Evolutionary conservation across 2,113 vertebrate species (phyloP).

Genomic region (Lota lota): DNA sequence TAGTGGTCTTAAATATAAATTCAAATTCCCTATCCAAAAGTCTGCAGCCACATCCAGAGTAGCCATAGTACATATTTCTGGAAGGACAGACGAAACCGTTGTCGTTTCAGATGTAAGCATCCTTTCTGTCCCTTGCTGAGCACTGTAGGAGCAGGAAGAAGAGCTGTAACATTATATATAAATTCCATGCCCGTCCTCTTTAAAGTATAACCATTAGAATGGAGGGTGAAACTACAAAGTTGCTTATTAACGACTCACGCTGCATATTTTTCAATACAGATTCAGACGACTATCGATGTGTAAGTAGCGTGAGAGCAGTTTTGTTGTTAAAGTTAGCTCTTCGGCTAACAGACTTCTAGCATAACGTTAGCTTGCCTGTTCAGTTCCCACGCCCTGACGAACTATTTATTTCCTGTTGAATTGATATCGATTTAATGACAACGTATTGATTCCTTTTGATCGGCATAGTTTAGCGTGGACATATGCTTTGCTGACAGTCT

Average conservation of each 20-base stretch:
- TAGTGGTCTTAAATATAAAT: too few relatives aligned
- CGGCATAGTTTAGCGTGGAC: too few relatives aligned
- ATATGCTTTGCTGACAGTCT: too few relatives aligned
- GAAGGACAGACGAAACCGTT: too few relatives aligned
- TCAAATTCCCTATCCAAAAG: too few relatives aligned
- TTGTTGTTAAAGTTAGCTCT: constrained; percentile 12
- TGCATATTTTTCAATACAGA: constrained; percentile 64
- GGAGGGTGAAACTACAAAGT: constrained; percentile 24
- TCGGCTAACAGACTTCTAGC: constrained; percentile 15
- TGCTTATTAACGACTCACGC: constrained; percentile 46
- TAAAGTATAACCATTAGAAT: constrained; percentile 21
- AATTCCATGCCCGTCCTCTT: constrained; percentile 19
- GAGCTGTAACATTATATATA: constrained; percentile 36
- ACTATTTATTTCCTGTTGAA: background rate
- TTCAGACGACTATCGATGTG: constrained; percentile 71
- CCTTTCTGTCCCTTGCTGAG: constrained; percentile 49
- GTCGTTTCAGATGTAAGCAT: background rate
- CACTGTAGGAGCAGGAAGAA: constrained; percentile 64
- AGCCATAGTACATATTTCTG: too few relatives aligned
- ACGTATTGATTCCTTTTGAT: background rate
- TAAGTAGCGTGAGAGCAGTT: constrained; percentile 56
- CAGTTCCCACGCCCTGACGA: background rate
- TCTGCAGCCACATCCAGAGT: too few relatives aligned
- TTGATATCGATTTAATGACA: background rate
- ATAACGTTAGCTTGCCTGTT: background rate